phyloP scores from a whole-genome alignment of 2,797 vertebrate species.

The Lemur catta region DNA sequence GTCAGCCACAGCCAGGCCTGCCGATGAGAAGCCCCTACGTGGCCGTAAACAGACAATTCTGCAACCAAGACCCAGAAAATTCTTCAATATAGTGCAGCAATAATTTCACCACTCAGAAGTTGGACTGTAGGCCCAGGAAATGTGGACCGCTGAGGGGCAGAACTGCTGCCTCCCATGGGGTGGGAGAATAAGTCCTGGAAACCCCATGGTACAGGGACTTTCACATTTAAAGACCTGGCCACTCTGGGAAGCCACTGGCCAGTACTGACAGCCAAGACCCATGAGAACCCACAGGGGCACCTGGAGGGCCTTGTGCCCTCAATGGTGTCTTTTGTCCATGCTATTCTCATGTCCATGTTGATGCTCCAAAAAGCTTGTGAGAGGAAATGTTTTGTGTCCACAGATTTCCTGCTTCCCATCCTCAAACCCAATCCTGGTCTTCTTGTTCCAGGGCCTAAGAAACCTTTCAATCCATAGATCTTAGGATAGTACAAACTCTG shows the following conservation, averaged over 20 bases:
- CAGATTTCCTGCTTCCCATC: not conserved
- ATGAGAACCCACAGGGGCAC: not conserved
- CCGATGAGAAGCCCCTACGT: not conserved
- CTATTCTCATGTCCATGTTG: not conserved
- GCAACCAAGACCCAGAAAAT: conserved; percentile 14
- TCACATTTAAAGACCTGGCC: not conserved
- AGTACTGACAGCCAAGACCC: not conserved
- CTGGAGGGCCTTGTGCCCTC: not conserved
- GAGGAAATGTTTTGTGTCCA: not conserved
- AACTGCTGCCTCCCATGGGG: not conserved
- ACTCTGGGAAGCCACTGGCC: not conserved
- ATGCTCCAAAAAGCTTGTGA: not conserved
- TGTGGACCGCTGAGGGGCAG: not conserved
- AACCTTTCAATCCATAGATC: not conserved
- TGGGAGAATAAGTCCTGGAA: not conserved
- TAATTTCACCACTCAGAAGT: not conserved
- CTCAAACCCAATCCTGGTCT: not conserved
- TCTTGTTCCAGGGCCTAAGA: not conserved
- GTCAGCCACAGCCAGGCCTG: not conserved
- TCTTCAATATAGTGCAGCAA: not conserved
- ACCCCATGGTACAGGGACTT: not conserved
- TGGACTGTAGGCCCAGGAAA: not conserved
- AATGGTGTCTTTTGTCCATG: not conserved
- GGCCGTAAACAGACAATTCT: conserved; percentile 13
- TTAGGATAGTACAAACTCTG: not conserved